Evolutionary conservation across 2,888 invertebrate genomes (phyloP), one percentile per base, ranked within the genome.

Genomic region (Lordiphosa fenestrarum): DNA sequence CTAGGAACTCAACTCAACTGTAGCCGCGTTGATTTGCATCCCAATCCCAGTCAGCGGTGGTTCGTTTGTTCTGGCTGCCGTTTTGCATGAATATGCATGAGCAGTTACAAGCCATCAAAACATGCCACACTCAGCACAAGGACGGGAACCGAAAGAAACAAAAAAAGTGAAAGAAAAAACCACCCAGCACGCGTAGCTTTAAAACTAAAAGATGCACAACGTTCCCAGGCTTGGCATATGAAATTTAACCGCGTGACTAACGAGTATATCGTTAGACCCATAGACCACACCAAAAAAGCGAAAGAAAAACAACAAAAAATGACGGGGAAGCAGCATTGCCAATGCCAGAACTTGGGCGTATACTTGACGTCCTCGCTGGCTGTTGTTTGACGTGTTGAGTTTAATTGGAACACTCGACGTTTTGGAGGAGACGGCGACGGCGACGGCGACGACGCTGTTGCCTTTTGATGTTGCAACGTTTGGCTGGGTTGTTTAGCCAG

Each of bases 321-420:
- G 30, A 46, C 64, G 21, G 42, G 25, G 44, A 13, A 63, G 47
- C 59, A 51, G 60, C 66, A 59, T 57, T 60, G 67, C 41, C 71
- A 60, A 53, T 61, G 76, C 73, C 62, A 63, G 65, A 69, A 56
- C 76, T 62, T 76, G 77, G 30, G 64, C 76, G 76, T 69, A 82
- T 80, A 76, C 77, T 76, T 83, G 81, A 80, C 65, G 77, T 63
- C 66, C 47, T 69, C 65, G 51, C 54, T 58, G 46, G 69, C 62
- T 73, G 78, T 77, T 81, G 72, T 71, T 84, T 77, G 78, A 81
- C 84, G 84, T 77, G 84, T 78, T 67, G 78, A 74, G 78, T 81
- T 78, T 78, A 78, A 78, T 78, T 78, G 84, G 84, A 82, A 69
- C 82, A 84, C 84, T 78, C 78, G 62, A 60, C 63, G 61, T 42